Evolutionary conservation across 2,888 invertebrate genomes (phyloP), one percentile per base, ranked within the genome.

Genomic region (Aelia acuminata): DNA sequence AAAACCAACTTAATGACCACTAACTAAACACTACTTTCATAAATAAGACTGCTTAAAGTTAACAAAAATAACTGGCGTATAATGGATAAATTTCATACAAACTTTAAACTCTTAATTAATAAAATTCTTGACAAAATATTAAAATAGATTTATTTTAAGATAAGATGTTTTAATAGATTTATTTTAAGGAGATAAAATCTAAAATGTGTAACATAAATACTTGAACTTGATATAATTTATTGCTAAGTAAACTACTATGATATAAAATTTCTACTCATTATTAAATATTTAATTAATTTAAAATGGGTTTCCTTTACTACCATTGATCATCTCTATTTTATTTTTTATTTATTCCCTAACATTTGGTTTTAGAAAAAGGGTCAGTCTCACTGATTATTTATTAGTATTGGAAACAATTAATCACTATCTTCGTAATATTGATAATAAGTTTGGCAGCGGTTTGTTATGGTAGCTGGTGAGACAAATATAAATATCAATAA

Each of bases 11-110:
- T 80, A 43, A 47, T n/a, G 80, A 80, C 80, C 80, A 80, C 80
- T 80, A 47, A 80, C 47, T 47, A 47, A 80, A 80, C 80, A 13
- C 43, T 80, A 43, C 80, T 80, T 80, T 80, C 80, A 80, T 80
- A 80, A 43, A 80, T 80, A 80, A 80, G 80, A 80, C 80, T 80
- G 80, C 43, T 80, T 80, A 80, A 80, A 80, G n/a, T 43, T n/a
- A 80, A 22, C 11, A 80, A 80, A 80, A n/a, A n/a, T 3, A 80
- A 43, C 80, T 43, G 80, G 80, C 11, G 43, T 80, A 80, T 80
- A 80, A 80, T 80, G 39, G 80, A 47, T 80, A 80, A 80, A 80
- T 35, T 75, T 35, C 75, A 39, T 80, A 80, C n/a, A 47, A 75
- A 80, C 43, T 43, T 39, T 18, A 80, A 80, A 43, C 43, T 80